Base-by-base conservation (phyloP, 2,797 vertebrate species). In the Chaenodraco wilsoni region DNA sequence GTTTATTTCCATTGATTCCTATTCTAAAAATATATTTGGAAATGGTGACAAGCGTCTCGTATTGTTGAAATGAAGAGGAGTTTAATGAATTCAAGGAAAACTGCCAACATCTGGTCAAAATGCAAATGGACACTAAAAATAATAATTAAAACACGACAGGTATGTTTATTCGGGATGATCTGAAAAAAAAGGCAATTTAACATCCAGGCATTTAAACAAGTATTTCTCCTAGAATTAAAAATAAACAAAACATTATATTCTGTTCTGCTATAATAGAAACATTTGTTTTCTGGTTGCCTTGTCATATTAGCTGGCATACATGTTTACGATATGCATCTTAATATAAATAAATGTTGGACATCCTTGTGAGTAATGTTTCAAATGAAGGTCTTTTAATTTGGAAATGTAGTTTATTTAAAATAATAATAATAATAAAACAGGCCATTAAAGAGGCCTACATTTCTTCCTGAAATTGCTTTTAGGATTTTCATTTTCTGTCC, bases 31-130 rank as follows among this genome's bases (percentile, higher is more conserved):
- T 15, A 33, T 0, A 54, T 21, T 60, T 31, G 5, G 16, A 69
- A 46, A 1, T 23, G 11, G 21, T 14, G 27, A 54, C 16, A 17
- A 48, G 16, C 40, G 13, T 23, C 2, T 15, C 52, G 17, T 51
- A 2, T 31, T 37, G 10, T 12, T 52, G 59, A 15, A 51, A 14
- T 61, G n/a, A 66, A 31, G 3, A 9, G 1, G 19, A 31, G 14
- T 71, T 40, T 52, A 68, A 58, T 59, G 3, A 56, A 65, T 15
- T 63, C n/a, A 17, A 19, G 0, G 15, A 5, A 70, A 49, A 44
- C 19, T 13, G 52, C 23, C 2, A 8, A 23, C 67, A 70, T 40
- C 16, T 31, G 15, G 13, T 37, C 31, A n/a, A 62, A 62, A 70
- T 44, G 44, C 17, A 14, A 71, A 70, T 66, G 5, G 13, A 2